Evolutionary conservation across 1,140 invertebrate genomes (phyloP).

Genomic region (Acromyrmex charruanus): DNA sequence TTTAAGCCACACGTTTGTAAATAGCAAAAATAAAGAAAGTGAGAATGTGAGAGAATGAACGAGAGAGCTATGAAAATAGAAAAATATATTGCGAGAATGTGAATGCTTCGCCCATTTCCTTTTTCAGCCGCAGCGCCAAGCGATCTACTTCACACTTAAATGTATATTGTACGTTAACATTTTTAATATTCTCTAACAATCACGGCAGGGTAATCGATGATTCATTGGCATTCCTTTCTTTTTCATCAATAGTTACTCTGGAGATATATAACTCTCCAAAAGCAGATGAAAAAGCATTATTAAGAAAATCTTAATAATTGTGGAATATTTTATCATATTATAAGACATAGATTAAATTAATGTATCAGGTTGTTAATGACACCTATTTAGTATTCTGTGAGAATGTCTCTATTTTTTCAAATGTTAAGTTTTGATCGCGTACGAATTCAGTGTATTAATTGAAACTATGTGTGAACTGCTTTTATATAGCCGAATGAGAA

Average conservation of each 20-base stretch:
- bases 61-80: conserved; percentile 33
- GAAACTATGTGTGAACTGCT: conserved; percentile 39
- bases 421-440: not conserved
- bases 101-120: conserved; percentile 61
- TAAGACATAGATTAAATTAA: conserved; percentile 3
- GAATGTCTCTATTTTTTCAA: conserved; percentile 15
- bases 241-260: conserved; percentile 14
- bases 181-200: conserved; percentile 33
- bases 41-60: conserved; percentile 42
- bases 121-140: conserved; percentile 22
- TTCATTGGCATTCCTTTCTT: conserved; percentile 43
- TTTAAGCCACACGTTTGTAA: conserved; percentile 74
- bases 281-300: conserved; percentile 4
- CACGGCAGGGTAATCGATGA: not conserved
- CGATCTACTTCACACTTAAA: conserved; percentile 22
- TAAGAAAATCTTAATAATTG: conserved; percentile 23
- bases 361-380: conserved; percentile 16
- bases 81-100: conserved; percentile 49
- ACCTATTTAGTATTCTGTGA: not conserved
- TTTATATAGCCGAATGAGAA: conserved; percentile 25
- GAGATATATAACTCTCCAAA: conserved; percentile 18
- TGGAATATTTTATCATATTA: conserved; percentile 9
- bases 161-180: conserved; percentile 40
- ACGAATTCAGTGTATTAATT: conserved; percentile 33
- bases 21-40: conserved; percentile 62